Base-by-base conservation (phyloP, 2,888 invertebrate species). In the Phlogophora meticulosa region DNA sequence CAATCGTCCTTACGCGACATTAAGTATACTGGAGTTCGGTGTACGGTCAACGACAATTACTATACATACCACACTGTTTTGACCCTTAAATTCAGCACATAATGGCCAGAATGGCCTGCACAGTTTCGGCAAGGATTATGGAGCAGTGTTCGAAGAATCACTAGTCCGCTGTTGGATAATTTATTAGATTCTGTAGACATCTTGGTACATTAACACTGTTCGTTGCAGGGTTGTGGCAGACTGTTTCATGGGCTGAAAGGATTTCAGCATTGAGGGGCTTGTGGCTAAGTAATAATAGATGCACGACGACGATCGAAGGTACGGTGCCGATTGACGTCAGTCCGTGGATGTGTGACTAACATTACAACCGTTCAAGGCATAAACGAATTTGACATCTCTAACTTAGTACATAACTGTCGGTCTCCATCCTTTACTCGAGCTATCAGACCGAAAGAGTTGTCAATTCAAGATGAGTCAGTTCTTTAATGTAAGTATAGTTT, bases 1-100 rank as follows among this genome's bases (percentile, higher is more conserved):
- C 87, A 88, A 88, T 87, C 82, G 82, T 81, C 79, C 83, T 86
- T 82, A 86, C 86, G 83, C 82, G 76, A 87, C 88, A 88, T 90
- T 90, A 87, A 88, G 71, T 84, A 80, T 80, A 80, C 82, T 82
- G 78, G 73, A 76, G 77, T 80, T 81, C 51, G 55, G 66, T 69
- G 63, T 68, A 74, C 73, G 78, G 82, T 74, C 73, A 76, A 55
- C 69, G 61, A 71, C 62, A 74, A 76, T 68, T 66, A 65, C 51
- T 46, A 49, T 43, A 34, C 48, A 36, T 28, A 63, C 42, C 67
- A 59, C 43, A 53, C 70, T 4, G 79, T 78, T 81, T 58, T 73
- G 56, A 66, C 65, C 79, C 70, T 78, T 86, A 75, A 34, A 4
- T 5, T 9, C n/a, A 11, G 1, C 46, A 0, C 3, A 48, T 78